phyloP scores from a whole-genome alignment of 2,797 vertebrate species.

The Alouatta caraya region DNA sequence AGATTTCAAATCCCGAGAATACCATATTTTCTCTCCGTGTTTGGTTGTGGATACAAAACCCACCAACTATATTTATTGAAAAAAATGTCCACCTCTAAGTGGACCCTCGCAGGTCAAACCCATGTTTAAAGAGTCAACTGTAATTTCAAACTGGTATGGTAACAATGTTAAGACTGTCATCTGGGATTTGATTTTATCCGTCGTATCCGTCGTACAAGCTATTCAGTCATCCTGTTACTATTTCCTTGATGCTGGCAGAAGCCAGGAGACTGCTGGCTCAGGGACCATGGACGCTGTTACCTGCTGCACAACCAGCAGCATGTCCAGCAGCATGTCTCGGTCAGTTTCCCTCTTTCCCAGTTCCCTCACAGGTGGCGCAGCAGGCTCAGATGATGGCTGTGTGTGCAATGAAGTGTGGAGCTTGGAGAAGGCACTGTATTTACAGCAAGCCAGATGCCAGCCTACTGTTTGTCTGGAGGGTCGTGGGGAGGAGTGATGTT shows the following conservation, averaged over 20 bases:
- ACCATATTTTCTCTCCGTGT: neutral
- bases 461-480: neutral
- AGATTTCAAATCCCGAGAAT: neutral
- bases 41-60: neutral
- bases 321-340: neutral
- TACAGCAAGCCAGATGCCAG: neutral
- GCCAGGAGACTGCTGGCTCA: neutral
- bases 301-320: neutral
- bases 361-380: neutral
- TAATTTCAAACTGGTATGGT: neutral
- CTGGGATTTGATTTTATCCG: neutral
- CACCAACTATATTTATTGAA: neutral
- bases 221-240: neutral
- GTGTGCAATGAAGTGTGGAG: neutral
- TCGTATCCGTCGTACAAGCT: neutral
- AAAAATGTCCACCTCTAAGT: neutral
- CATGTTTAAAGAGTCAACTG: neutral
- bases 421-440: neutral
- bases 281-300: neutral
- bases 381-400: neutral
- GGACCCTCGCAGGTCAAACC: neutral
- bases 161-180: neutral
- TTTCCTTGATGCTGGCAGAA: neutral
- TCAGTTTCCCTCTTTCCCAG: neutral
- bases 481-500: accelerated